Base-by-base conservation (phyloP, 2,888 invertebrate genomes). In the Synanthedon tipuliformis region DNA sequence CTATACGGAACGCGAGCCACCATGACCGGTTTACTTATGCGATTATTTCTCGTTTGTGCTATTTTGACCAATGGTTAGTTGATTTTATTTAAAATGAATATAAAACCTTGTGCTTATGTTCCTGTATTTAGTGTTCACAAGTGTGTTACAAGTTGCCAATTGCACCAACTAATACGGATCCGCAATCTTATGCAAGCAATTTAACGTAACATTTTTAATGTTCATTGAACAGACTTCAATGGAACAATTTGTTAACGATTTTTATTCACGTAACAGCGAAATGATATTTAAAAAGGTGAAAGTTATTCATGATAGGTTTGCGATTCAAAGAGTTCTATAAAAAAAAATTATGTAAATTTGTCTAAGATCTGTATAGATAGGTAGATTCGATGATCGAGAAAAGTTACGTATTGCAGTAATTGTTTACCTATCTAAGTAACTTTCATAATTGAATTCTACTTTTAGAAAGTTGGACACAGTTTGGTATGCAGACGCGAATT, bases 41-140 rank as follows among this genome's bases (percentile, higher is more conserved):
- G 79, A 74, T 73, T 82, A 71, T 66, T 84, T 59, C 57, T 81
- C 56, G 71, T 84, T 60, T 81, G 82, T 79, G 81, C 77, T 65
- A 69, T 85, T 67, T 69, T 84, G 60, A 73, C 78, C 59, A 75
- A 78, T 71, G 86, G 86, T 87, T 78, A 75, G 86, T 86, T 65
- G 13, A 49, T 10, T 49, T 49, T 16, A 15, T 49, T 45, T 10
- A 45, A 13, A 7, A 12, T 10, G 3, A n/a, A 45, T n/a, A 13
- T 45, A 10, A 13, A 10, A 45, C 45, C 7, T 45, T 13, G 45
- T 45, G 45, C 15, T 45, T n/a, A 45, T 3, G 15, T 45, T 45
- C 15, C 15, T 34, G 34, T 34, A 34, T 34, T 34, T 34, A 34
- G 34, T 34, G 34, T 10, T 34, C 34, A 8, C 34, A 34, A 34